A percentile compares a stretch with the other conserved stretches of the same genome.
These are phyloP conservation scores for Schizopygopsis malacanthus DNA, from an alignment of 2,797 vertebrate genomes.

Conservation along the genomic window DNA sequence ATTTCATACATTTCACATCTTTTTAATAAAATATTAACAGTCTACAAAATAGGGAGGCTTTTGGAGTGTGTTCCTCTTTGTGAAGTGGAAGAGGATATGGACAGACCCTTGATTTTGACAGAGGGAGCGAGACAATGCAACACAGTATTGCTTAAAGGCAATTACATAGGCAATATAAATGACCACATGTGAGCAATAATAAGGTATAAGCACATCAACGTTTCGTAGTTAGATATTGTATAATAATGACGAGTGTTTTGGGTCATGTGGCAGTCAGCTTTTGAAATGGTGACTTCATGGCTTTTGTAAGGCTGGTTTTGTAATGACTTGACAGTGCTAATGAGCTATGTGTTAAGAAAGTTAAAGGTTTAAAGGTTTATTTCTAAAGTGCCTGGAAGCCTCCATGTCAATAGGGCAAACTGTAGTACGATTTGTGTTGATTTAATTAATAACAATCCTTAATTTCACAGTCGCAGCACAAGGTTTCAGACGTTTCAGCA, in stretches of 20 bases:
- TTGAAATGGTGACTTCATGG: conserved; percentile 62
- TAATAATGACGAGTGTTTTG: not conserved
- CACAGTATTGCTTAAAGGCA: not conserved
- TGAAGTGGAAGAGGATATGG: no score
- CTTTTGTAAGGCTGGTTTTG: conserved; percentile 66
- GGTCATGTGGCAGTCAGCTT: not conserved
- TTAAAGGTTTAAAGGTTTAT: conserved; percentile 58
- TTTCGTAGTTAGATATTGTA: not conserved
- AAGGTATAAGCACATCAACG: not conserved
- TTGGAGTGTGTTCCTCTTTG: no score
- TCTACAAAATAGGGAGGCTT: no score
- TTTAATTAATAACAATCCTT: not conserved
- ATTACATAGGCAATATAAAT: not conserved
- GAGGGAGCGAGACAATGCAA: not conserved
- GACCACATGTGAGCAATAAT: not conserved
- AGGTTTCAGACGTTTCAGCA: not conserved
- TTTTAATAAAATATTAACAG: no score
- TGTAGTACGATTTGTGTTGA: not conserved
- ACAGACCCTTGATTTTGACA: no score
- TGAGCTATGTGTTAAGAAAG: conserved; percentile 64
- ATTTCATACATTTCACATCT: no score
- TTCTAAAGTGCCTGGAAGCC: conserved; percentile 15
- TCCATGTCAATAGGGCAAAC: not conserved
- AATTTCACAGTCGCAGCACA: not conserved
- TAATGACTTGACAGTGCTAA: conserved; percentile 62